Base-by-base conservation (phyloP, 2,113 vertebrate genomes). In the Peucedramus taeniatus region DNA sequence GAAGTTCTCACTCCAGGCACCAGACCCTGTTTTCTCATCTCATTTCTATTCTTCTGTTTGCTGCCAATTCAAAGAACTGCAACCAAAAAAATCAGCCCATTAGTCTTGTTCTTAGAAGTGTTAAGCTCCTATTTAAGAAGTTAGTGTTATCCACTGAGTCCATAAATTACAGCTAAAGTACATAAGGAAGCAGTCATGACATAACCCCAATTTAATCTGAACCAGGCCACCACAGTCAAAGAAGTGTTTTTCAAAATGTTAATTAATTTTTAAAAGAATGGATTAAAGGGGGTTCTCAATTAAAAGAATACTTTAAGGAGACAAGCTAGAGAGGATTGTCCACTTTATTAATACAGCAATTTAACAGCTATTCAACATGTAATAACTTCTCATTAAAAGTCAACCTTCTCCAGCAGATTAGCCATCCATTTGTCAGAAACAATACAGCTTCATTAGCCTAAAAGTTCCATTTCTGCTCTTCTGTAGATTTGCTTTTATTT, bases 221-320 rank as follows among this genome's bases (percentile, higher is more conserved):
- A 70, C n/a, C 63, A 51, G 56, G 87, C 63, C 22, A 6, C 71
- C 61, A 78, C 51, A 77, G 57, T 63, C 82, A 54, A 72, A 96
- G 47, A 65, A 86, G 4, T 75, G 71, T 70, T 94, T 94, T 89
- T 77, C 39, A 68, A 86, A 93, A 68, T 15, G 51, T 66, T 93
- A 94, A 97, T 96, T 96, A 90, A 92, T 93, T 92, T 90, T 94
- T 78, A 22, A 60, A 87, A 90, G 56, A 93, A 87, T 37, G 57
- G 56, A 97, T 96, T 90, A 87, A 91, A 88, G 45, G 40, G 24
- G 8, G 15, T 39, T 94, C 80, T 95, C 93, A 92, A 88, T 93
- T 94, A 95, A 92, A 56, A 89, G 47, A 68, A 66, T 51, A 74
- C 70, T 96, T 91, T 30, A 83, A 88, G 56, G 33, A 86, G 64